Evolutionary conservation across 2,113 vertebrate genomes (phyloP), one percentile per base, ranked within the genome.

Genomic region (Urocolius indicus): DNA sequence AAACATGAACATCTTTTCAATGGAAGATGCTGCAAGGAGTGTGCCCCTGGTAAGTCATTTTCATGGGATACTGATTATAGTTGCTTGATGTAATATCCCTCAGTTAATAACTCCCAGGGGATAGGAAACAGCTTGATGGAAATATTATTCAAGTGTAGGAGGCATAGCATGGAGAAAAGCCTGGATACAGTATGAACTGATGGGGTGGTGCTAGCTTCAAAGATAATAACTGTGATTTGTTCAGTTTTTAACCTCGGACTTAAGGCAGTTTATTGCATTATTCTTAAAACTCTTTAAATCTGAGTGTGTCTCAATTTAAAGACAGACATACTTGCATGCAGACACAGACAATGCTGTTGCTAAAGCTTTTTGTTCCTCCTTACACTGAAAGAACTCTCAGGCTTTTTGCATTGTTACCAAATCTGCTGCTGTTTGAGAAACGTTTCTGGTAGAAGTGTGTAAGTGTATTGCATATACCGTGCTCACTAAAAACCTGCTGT

Each of bases 31-130:
- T 96, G 95, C 91, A 96, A 38, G 13, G 77, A 93, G 16, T 96
- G 95, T 41, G 72, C 93, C n/a, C 95, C 95, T 17, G 95, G 95
- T 96, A 63, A 96, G 95, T 94, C 4, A 6, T 46, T 55, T 38
- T 78, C 17, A 1, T 19, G 62, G 52, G 18, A 2, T 48, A 11
- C 41, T n/a, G 15, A 14, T n/a, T 52, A 3, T 52, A 17, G 6
- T 34, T 68, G 21, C 4, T 36, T 0, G 5, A 3, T 46, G 36
- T 16, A 34, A 11, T 48, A 38, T 16, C 5, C 32, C 0, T 21
- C 23, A 9, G 12, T 29, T 65, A 23, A 24, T 32, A 34, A 38
- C 19, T 8, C 15, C 1, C 4, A 8, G 32, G 38, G 13, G 27
- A 17, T 16, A 20, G 34, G 34, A 36, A 78, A 22, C 23, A 52